Conservation (phyloP, 2,797 vertebrate species). For the Eupleurogrammus muticus region DNA sequence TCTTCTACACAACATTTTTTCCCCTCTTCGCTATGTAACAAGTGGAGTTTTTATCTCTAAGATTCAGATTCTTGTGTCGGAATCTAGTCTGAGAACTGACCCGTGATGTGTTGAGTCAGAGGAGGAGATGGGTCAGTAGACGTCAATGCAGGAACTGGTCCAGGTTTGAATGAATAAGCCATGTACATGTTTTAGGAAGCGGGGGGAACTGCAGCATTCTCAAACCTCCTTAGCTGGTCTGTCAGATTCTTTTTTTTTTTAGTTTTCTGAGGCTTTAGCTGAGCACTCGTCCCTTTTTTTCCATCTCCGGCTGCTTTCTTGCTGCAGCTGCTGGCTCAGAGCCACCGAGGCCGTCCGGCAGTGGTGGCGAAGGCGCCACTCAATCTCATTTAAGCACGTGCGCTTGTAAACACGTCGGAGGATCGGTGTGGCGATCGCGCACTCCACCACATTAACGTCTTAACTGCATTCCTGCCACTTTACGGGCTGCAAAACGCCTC, state of each 20-base stretch:
- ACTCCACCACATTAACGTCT: neutral
- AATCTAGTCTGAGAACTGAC: too few species aligned
- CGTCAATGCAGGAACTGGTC: too few species aligned
- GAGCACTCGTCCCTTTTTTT: slow-evolving; percentile 43
- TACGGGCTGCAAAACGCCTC: neutral
- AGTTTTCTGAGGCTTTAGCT: slow-evolving; percentile 54
- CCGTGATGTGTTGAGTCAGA: too few species aligned
- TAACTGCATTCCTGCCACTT: neutral
- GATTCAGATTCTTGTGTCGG: too few species aligned
- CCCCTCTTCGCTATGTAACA: slow-evolving; percentile 16
- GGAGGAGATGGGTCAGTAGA: too few species aligned
- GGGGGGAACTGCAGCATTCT: slow-evolving; percentile 17
- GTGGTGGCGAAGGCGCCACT: too few species aligned
- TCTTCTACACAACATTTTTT: slow-evolving; percentile 2
- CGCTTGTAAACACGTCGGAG: neutral
- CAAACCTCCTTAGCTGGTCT: slow-evolving; percentile 35
- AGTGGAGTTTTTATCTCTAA: slow-evolving; percentile 2
- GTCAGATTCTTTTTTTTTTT: slow-evolving; percentile 20
- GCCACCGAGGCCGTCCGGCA: slow-evolving; percentile 28
- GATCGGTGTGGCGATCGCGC: neutral
- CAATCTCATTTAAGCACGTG: neutral
- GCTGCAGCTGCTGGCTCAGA: slow-evolving; percentile 37
- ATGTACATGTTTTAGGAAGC: slow-evolving; percentile 9
- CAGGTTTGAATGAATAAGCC: slow-evolving; percentile 2
- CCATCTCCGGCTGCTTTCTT: slow-evolving; percentile 48